Evolutionary conservation across 1,140 invertebrate genomes (phyloP).

Genomic region (Brachionus sp.): DNA sequence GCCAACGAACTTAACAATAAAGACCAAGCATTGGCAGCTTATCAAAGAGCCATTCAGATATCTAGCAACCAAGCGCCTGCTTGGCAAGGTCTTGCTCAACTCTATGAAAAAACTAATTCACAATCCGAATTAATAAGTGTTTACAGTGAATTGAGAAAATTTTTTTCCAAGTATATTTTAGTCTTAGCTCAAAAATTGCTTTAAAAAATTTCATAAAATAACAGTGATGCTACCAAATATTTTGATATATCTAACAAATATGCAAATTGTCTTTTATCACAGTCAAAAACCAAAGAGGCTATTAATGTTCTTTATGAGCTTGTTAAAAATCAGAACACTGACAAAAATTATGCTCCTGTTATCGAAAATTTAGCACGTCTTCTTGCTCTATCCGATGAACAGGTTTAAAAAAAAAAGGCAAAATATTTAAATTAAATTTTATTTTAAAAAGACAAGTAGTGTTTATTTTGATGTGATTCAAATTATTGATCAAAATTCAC

Average conservation of each 20-base stretch:
- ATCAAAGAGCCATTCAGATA: constrained; percentile 37
- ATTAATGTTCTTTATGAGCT: constrained; percentile 14
- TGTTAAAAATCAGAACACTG: background rate
- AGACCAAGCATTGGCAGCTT: constrained; percentile 40
- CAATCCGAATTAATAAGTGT: constrained; percentile 22
- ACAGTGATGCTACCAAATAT: constrained; percentile 2
- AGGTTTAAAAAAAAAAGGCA: background rate
- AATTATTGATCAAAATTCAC: background rate
- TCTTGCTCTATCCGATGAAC: background rate
- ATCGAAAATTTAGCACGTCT: constrained; percentile 7
- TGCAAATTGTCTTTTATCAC: background rate
- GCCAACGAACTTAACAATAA: constrained; percentile 28
- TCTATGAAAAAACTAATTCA: constrained; percentile 32
- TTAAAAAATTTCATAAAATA: background rate
- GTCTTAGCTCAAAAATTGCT: background rate
- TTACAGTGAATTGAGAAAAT: constrained; percentile 31
- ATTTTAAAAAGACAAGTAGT: background rate
- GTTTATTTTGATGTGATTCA: constrained; percentile 25
- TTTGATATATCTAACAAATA: constrained; percentile 41
- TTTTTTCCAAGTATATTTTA: background rate
- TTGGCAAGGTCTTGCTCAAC: constrained; percentile 43
- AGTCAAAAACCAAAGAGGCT: background rate
- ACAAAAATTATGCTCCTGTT: background rate
- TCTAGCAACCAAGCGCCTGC: constrained; percentile 7
- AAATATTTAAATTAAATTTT: background rate